Evolutionary conservation across 2,113 vertebrate species (phyloP).

Genomic region (Mustela lutreola): DNA sequence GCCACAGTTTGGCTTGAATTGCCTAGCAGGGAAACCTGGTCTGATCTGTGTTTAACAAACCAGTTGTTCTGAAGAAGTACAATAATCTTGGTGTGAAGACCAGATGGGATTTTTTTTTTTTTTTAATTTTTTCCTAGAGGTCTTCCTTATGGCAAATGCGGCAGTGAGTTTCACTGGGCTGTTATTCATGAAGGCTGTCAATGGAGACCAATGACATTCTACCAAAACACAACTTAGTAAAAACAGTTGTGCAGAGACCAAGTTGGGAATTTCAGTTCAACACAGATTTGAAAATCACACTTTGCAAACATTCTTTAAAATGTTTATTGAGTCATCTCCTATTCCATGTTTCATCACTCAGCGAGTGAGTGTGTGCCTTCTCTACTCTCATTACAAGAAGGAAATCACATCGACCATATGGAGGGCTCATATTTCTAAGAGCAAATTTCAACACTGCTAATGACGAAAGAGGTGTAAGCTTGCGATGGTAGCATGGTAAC

Average conservation of each 20-base stretch:
- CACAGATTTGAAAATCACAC: constrained; percentile 76
- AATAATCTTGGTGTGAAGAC: not conserved
- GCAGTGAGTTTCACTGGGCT: not conserved
- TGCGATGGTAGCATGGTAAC: not conserved
- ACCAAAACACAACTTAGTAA: constrained; percentile 62
- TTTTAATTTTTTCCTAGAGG: not conserved
- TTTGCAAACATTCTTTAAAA: constrained; percentile 77
- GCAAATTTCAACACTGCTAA: not conserved
- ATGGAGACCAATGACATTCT: not conserved
- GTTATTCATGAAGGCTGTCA: constrained; percentile 21
- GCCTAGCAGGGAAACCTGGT: constrained; percentile 7
- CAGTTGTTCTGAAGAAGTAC: not conserved
- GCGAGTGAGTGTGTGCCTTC: constrained; percentile 50
- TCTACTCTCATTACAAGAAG: constrained; percentile 46
- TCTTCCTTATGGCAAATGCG: not conserved
- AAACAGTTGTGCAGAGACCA: constrained; percentile 67
- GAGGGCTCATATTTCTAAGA: constrained; percentile 39
- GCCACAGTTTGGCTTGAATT: not conserved
- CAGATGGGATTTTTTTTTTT: not conserved
- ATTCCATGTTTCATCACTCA: constrained; percentile 19
- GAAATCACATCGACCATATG: constrained; percentile 14
- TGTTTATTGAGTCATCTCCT: constrained; percentile 77
- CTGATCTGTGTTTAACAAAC: constrained; percentile 11
- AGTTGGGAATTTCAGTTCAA: constrained; percentile 70
- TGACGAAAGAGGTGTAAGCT: not conserved